Evolutionary conservation across 2,888 invertebrate species (phyloP).

Genomic region (Platerodrilus igneus): DNA sequence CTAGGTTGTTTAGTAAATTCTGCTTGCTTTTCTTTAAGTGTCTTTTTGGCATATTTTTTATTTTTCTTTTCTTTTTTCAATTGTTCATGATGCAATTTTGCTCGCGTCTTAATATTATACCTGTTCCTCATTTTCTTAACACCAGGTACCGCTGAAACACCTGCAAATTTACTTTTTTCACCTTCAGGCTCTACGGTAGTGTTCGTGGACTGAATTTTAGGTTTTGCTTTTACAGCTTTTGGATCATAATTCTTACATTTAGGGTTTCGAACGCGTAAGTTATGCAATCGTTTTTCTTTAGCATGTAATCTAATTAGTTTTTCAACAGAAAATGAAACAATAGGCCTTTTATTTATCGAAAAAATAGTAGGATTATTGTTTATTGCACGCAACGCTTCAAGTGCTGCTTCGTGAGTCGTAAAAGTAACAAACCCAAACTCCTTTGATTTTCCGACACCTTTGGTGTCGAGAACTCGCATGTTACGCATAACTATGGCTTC

Average conservation of each 20-base stretch:
- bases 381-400: slow-evolving; percentile 72
- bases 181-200: slow-evolving; percentile 24
- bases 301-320: slow-evolving; percentile 77
- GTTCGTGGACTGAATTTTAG: slow-evolving; percentile 28
- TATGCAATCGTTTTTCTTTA: slow-evolving; percentile 68
- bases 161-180: slow-evolving; percentile 53
- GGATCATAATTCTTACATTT: slow-evolving; percentile 46
- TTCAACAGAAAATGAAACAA: slow-evolving; percentile 91
- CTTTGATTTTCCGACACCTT: slow-evolving; percentile 70
- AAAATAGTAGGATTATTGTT: slow-evolving; percentile 95
- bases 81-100: slow-evolving; percentile 62
- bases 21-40: slow-evolving; percentile 51
- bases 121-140: slow-evolving; percentile 63
- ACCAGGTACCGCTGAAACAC: slow-evolving; percentile 64
- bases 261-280: slow-evolving; percentile 70
- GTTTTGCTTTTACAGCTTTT: slow-evolving; percentile 31
- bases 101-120: slow-evolving; percentile 66
- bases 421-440: slow-evolving; percentile 94
- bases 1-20: slow-evolving; percentile 55
- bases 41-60: slow-evolving; percentile 54
- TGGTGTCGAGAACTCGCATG: slow-evolving; percentile 59
- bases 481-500: slow-evolving; percentile 92
- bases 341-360: slow-evolving; percentile 58
- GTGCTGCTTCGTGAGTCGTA: slow-evolving; percentile 80
- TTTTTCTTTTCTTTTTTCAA: slow-evolving; percentile 65